Evolutionary conservation across 1,140 invertebrate genomes (phyloP).

Genomic region (Littorina saxatilis): DNA sequence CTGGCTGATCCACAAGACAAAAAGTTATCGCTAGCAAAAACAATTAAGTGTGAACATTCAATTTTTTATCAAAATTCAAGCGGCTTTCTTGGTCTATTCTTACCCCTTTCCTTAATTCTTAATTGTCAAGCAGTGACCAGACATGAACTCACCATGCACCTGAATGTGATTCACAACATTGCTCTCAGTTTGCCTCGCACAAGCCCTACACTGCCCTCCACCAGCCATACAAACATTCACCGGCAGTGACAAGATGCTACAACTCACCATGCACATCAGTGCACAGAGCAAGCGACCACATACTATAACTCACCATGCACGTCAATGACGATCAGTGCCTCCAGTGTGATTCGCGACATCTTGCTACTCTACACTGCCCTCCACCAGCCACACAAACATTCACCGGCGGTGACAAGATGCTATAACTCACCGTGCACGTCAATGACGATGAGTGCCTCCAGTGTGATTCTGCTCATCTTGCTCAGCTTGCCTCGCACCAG

Average conservation of each 20-base stretch:
- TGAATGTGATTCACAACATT: conserved; percentile 76
- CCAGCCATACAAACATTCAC: conserved; percentile 66
- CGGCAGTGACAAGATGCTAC: background rate
- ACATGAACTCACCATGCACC: conserved; percentile 76
- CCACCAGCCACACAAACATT: conserved; percentile 73
- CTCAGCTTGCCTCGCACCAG: conserved; percentile 73
- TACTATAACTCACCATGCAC: conserved; percentile 74
- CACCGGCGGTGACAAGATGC: background rate
- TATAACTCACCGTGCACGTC: conserved; percentile 75
- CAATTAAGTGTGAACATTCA: too few relatives aligned
- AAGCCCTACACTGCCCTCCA: conserved; percentile 72
- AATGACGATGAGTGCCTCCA: conserved; percentile 76
- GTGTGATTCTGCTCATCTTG: conserved; percentile 74
- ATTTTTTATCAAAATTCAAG: too few relatives aligned
- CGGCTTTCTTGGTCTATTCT: too few relatives aligned
- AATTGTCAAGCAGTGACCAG: too few relatives aligned
- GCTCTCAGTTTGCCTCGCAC: too few relatives aligned
- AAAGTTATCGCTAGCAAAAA: too few relatives aligned
- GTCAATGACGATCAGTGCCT: conserved; percentile 76
- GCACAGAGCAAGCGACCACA: too few relatives aligned
- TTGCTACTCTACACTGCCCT: conserved; percentile 72
- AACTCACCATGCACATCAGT: conserved; percentile 76
- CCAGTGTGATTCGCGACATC: conserved; percentile 74
- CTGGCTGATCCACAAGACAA: too few relatives aligned
- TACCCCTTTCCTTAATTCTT: too few relatives aligned